These are phyloP conservation scores for Drosophila putrida DNA, from an alignment of 2,888 invertebrate genomes.

Conservation along the genomic window DNA sequence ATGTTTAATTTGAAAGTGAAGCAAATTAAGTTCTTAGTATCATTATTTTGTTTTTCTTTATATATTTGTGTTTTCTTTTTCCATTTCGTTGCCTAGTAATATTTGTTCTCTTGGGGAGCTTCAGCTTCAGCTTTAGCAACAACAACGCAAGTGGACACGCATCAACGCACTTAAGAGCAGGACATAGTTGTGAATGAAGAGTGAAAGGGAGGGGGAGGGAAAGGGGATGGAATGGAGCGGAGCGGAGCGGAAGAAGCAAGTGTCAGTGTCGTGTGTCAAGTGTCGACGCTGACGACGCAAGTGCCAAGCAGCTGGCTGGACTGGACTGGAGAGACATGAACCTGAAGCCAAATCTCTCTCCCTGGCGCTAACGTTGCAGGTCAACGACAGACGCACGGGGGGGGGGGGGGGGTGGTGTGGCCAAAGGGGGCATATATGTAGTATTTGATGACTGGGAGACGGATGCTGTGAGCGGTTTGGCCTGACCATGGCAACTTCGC, in stretches of 20 bases:
- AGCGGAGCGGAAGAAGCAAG: neutral
- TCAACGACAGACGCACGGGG: constrained; percentile 56
- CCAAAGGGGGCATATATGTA: constrained; percentile 9
- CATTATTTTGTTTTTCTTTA: neutral
- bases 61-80: neutral
- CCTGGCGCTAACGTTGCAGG: constrained; percentile 63
- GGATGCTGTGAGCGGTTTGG: constrained; percentile 12
- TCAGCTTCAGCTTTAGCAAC: neutral
- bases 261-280: constrained; percentile 66
- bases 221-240: neutral
- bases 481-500: constrained; percentile 70
- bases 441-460: constrained; percentile 10
- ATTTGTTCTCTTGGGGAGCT: constrained; percentile 16
- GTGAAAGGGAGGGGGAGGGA: neutral
- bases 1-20: neutral
- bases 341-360: constrained; percentile 49
- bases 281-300: constrained; percentile 72
- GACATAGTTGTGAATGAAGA: constrained; percentile 15
- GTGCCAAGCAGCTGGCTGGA: constrained; percentile 71
- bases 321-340: constrained; percentile 58
- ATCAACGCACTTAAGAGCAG: constrained; percentile 56
- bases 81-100: constrained; percentile 10
- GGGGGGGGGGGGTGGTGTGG: neutral
- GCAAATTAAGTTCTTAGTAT: constrained; percentile 5
- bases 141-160: constrained; percentile 42